A percentile compares a stretch with the other conserved stretches of the same genome.
These are phyloP conservation scores for Eucidaris tribuloides DNA, from an alignment of 35 echinoderm and acorn worm species.

Conservation along the genomic window DNA sequence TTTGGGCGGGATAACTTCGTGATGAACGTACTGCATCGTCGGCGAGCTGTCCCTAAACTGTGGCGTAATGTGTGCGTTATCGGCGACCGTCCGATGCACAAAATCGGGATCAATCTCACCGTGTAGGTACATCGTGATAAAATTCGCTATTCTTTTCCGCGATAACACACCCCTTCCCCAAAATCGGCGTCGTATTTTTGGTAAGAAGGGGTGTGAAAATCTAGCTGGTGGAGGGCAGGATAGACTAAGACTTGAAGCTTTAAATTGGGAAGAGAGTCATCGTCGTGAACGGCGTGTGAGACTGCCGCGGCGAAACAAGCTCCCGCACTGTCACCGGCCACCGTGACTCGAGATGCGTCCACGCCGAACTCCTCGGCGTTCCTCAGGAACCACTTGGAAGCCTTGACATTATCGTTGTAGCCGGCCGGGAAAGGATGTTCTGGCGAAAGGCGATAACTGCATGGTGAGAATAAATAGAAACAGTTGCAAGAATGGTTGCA, in stretches of 20 bases:
- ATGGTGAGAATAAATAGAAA: too few relatives aligned
- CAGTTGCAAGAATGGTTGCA: too few relatives aligned
- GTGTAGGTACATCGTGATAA: background rate
- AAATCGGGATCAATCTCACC: background rate
- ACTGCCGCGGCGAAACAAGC: slow-evolving; percentile 57
- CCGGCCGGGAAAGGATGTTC: slow-evolving; percentile 77
- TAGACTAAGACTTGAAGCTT: slow-evolving; percentile 73
- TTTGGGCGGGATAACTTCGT: background rate
- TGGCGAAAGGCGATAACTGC: slow-evolving; percentile 81
- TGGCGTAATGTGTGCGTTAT: background rate
- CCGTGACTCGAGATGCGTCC: slow-evolving; percentile 46
- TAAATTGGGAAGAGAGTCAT: slow-evolving; percentile 14
- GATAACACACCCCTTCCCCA: background rate
- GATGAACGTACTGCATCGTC: slow-evolving; percentile 3
- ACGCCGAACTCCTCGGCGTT: slow-evolving; percentile 41
- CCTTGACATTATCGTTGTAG: slow-evolving; percentile 66
- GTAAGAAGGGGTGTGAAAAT: slow-evolving; percentile 12
- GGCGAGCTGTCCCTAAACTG: background rate
- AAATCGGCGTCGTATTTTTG: slow-evolving; percentile 27
- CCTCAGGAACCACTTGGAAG: slow-evolving; percentile 59
- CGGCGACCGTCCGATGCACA: background rate
- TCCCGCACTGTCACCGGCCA: slow-evolving; percentile 79
- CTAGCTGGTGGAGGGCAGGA: slow-evolving; percentile 62
- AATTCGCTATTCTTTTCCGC: background rate
- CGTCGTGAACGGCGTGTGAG: slow-evolving; percentile 49